These are phyloP conservation scores for Nyleta sp. DNA, from an alignment of 2,888 invertebrate species.

Conservation along the genomic window DNA sequence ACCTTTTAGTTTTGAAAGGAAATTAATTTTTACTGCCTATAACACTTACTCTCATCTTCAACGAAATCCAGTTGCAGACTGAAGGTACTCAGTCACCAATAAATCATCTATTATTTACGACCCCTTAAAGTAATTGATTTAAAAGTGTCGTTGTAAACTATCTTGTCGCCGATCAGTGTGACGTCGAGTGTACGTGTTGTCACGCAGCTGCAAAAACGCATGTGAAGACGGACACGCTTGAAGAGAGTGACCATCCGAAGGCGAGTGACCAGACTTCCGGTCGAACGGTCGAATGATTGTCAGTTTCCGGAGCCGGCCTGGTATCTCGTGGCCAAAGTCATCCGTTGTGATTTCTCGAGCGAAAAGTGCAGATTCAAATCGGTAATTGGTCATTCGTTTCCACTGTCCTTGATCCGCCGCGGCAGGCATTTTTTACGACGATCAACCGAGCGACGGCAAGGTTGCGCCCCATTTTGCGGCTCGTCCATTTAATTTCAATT, in stretches of 20 bases:
- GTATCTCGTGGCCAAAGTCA: slow-evolving; percentile 43
- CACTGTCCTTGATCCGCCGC: slow-evolving; percentile 34
- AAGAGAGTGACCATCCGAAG: slow-evolving; percentile 51
- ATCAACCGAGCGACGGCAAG: slow-evolving; percentile 17
- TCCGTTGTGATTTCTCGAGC: slow-evolving; percentile 58
- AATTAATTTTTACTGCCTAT: too few relatives aligned
- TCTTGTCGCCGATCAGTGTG: slow-evolving; percentile 36
- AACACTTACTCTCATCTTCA: not conserved
- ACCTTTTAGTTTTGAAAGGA: too few relatives aligned
- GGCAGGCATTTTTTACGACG: slow-evolving; percentile 17
- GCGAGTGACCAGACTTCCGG: slow-evolving; percentile 66
- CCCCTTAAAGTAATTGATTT: slow-evolving; percentile 36
- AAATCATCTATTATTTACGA: slow-evolving; percentile 16
- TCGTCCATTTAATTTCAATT: slow-evolving; percentile 18
- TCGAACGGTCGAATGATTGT: slow-evolving; percentile 55
- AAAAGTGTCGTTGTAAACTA: slow-evolving; percentile 35
- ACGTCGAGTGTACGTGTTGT: slow-evolving; percentile 29
- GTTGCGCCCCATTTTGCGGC: slow-evolving; percentile 42
- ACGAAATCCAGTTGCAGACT: not conserved
- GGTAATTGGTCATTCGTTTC: slow-evolving; percentile 52
- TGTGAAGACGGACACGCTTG: slow-evolving; percentile 53
- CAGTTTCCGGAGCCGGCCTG: slow-evolving; percentile 53
- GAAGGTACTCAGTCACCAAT: slow-evolving; percentile 1
- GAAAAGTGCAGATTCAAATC: slow-evolving; percentile 46
- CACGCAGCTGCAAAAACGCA: slow-evolving; percentile 50